Evolutionary conservation across 1,140 invertebrate genomes (phyloP).

Genomic region (Apis laboriosa): DNA sequence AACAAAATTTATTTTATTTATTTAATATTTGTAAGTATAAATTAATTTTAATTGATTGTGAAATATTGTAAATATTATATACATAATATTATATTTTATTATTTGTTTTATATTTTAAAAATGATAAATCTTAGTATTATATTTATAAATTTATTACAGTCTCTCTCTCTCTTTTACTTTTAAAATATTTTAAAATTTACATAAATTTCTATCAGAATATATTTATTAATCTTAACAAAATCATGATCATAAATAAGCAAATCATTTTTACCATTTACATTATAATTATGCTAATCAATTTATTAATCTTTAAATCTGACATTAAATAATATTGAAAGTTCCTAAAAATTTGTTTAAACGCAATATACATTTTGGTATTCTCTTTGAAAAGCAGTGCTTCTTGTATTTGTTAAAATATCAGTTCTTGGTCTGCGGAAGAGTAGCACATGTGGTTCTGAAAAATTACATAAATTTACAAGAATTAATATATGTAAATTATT

Average conservation of each 20-base stretch:
- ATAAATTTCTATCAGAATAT: not conserved
- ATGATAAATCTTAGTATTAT: not conserved
- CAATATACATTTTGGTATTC: conserved; percentile 24
- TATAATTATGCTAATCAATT: conserved; percentile 14
- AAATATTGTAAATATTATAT: not conserved
- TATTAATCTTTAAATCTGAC: not conserved
- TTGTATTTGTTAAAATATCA: conserved; percentile 47
- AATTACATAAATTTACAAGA: conserved; percentile 40
- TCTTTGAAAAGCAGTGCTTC: conserved; percentile 19
- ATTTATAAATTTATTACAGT: not conserved
- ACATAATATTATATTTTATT: not conserved
- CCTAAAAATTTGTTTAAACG: conserved; percentile 11
- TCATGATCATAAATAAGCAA: not conserved
- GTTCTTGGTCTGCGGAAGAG: conserved; percentile 80
- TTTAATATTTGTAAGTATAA: not conserved
- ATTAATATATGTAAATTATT: not conserved
- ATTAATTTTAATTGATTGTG: not conserved
- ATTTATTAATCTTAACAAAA: not conserved
- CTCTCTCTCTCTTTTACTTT: too few relatives aligned
- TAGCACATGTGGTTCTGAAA: conserved; percentile 83
- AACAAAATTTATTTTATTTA: not conserved
- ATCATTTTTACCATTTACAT: not conserved
- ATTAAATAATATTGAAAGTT: not conserved
- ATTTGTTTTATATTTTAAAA: not conserved
- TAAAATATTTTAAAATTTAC: not conserved